Conservation (phyloP, 2,888 invertebrate species). For the Galeruca laticollis region DNA sequence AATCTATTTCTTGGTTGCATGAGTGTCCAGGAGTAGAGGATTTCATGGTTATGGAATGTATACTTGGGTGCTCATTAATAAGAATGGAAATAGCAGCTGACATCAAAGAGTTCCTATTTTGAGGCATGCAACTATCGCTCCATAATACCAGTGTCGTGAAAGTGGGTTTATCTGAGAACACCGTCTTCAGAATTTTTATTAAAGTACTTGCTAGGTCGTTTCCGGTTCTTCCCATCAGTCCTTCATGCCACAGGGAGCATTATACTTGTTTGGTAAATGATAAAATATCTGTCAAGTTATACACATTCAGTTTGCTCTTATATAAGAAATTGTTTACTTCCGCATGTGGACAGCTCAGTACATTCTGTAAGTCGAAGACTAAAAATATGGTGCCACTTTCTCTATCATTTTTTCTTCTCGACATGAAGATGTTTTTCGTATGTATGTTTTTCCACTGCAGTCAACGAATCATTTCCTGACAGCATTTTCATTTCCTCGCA, state of each 20-base stretch:
- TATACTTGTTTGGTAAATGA: conserved; percentile 27
- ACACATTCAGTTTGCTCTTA: conserved; percentile 26
- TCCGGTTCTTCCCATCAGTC: too few species aligned
- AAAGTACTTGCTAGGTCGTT: conserved; percentile 27
- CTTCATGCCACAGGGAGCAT: conserved; percentile 24
- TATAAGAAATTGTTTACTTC: too few species aligned
- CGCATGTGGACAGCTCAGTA: conserved; percentile 24
- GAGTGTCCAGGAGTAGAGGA: too few species aligned
- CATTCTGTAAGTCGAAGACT: conserved; percentile 32
- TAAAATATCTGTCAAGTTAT: conserved; percentile 29
- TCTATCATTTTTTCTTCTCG: conserved; percentile 14
- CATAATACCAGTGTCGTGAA: conserved; percentile 26
- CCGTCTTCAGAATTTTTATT: conserved; percentile 19
- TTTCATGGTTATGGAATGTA: too few species aligned
- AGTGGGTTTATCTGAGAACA: conserved; percentile 5
- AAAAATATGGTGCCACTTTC: conserved; percentile 8
- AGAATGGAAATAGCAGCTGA: too few species aligned
- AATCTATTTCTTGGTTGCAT: too few species aligned
- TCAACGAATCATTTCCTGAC: too few species aligned
- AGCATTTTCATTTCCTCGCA: too few species aligned
- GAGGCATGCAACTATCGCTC: conserved; percentile 19
- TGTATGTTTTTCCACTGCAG: neutral
- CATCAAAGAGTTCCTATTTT: too few species aligned
- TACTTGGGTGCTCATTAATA: too few species aligned
- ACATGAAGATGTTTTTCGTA: conserved; percentile 10